Evolutionary conservation across 2,113 vertebrate species (phyloP), one percentile per base, ranked within the genome.

Genomic region (Sinocyclocheilus maitianheensis): DNA sequence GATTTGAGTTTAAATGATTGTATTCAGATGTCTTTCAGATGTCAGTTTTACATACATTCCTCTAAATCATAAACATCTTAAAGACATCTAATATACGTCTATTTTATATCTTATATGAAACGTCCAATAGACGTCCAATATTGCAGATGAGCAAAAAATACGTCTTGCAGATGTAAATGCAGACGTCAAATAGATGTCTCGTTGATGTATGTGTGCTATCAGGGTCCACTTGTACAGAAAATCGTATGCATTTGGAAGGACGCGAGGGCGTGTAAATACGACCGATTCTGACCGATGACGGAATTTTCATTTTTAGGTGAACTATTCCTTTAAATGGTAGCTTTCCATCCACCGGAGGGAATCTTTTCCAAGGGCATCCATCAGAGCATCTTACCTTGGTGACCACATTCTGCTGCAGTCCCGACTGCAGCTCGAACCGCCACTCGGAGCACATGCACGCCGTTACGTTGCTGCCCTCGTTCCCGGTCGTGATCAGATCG

Each of bases 391-490:
- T 40, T 34, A 99, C 98, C 98, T 98, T 97, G 94, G 97, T 99
- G 87, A 99, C 97, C 85, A 99, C 97, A 92, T 99, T 99, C 89
- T 97, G 96, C 82, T 95, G 94, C 20, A 99, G 97, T 92, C 97
- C 98, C 4, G 97, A 95, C 77, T 95, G 92, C 92, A 99, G 96
- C 89, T 96, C 95, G 65, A 98, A 96, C 86, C 93, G 94, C 96
- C 96, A 95, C 89, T 95, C 95, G 85, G 92, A 92, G 90, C 98
- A 99, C 84, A 93, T 90, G 84, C 98, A 99, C 80, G 95, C 89
- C 88, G 92, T 91, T 78, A 87, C 91, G 82, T 91, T 81, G 76
- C 93, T 88, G 86, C 75, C 85, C 67, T 90, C 91, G 69, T 89
- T 91, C 46, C 76, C 87, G 88, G 92, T 91, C 77, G 20, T 85